phyloP scores from a whole-genome alignment of 1,140 invertebrate genomes.

The Gryllus bimaculatus region DNA sequence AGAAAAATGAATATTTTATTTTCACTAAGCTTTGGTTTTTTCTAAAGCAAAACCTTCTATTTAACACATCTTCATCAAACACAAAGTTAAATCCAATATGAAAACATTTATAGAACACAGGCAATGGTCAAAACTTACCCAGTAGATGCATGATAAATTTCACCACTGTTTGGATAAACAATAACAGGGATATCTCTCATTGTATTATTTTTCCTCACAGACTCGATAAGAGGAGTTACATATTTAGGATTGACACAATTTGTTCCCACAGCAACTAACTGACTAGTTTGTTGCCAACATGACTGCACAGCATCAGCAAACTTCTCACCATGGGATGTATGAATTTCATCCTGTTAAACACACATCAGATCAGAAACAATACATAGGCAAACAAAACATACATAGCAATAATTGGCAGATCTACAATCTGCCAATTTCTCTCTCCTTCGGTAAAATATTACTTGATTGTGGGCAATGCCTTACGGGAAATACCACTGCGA shows the following conservation, averaged over 20 bases:
- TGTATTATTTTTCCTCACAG: slow-evolving; percentile 35
- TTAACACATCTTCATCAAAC: no score
- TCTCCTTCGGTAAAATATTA: no score
- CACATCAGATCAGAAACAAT: neutral
- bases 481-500: no score
- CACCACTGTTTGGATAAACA: slow-evolving; percentile 46
- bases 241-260: slow-evolving; percentile 68
- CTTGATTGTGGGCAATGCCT: no score
- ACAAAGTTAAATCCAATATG: no score
- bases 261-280: slow-evolving; percentile 70
- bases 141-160: neutral
- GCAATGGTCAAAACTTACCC: neutral
- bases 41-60: no score
- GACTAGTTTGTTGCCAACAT: slow-evolving; percentile 48
- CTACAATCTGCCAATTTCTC: no score
- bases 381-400: no score
- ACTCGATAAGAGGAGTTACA: slow-evolving; percentile 45
- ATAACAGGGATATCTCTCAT: slow-evolving; percentile 45
- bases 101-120: no score
- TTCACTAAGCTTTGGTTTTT: no score
- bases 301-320: slow-evolving; percentile 50
- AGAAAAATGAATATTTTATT: no score
- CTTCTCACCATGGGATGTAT: slow-evolving; percentile 62
- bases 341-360: slow-evolving; percentile 43
- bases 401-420: no score